These are phyloP conservation scores for Heptranchias perlo DNA, from an alignment of 2,113 vertebrate genomes.

Conservation along the genomic window DNA sequence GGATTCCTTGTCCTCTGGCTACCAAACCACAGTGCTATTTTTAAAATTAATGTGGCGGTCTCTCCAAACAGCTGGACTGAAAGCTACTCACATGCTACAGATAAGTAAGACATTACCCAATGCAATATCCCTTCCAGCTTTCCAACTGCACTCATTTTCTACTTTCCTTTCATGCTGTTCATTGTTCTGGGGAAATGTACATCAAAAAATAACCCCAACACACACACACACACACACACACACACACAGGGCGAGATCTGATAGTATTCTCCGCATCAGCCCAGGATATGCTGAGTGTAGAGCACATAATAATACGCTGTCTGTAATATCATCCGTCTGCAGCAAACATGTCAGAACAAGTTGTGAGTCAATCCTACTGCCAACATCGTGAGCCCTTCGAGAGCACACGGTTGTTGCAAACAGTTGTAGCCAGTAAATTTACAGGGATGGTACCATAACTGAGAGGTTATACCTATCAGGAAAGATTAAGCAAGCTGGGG, in stretches of 20 bases:
- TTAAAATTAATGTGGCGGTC: background rate
- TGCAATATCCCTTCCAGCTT: background rate
- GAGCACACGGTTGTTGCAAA: background rate
- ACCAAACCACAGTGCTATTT: background rate
- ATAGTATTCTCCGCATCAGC: background rate
- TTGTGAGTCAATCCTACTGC: background rate
- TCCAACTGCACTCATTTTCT: background rate
- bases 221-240: background rate
- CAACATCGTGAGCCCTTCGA: background rate
- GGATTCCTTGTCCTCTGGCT: background rate
- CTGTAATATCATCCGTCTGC: background rate
- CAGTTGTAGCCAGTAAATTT: background rate
- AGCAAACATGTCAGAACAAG: background rate
- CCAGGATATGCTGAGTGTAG: background rate
- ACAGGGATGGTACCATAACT: background rate
- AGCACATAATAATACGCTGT: background rate
- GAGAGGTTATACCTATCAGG: background rate
- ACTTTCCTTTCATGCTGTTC: background rate
- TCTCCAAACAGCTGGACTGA: background rate
- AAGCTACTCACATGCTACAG: background rate
- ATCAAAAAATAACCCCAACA: background rate
- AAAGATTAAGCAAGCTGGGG: background rate
- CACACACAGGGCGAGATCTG: background rate
- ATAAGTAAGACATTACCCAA: background rate
- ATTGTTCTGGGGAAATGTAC: background rate